Conservation (phyloP, 1,140 invertebrate species). For the Diploscapter pachys region DNA sequence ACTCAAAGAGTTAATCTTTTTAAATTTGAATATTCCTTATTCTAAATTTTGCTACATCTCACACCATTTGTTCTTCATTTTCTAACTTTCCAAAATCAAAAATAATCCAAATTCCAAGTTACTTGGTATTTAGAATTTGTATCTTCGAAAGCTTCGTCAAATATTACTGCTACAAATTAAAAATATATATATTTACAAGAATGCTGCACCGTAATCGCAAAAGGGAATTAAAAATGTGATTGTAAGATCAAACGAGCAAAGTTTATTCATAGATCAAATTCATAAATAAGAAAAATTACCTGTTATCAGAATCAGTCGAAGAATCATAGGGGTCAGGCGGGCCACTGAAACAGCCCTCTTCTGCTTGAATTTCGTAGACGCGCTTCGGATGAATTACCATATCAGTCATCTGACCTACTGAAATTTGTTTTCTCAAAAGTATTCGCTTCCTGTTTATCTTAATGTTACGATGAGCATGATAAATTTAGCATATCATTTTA, state of each 20-base stretch:
- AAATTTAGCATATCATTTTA: too few relatives aligned
- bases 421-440: neutral
- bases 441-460: too few relatives aligned
- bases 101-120: too few relatives aligned
- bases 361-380: conserved; percentile 42
- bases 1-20: too few relatives aligned
- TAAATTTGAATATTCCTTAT: too few relatives aligned
- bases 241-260: neutral
- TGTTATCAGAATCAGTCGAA: conserved; percentile 14
- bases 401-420: conserved; percentile 16
- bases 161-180: neutral
- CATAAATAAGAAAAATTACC: neutral
- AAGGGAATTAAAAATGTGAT: neutral
- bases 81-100: too few relatives aligned
- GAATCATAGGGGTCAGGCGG: conserved; percentile 32
- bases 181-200: neutral
- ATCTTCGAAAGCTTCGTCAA: neutral
- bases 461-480: too few relatives aligned
- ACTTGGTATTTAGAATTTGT: too few relatives aligned
- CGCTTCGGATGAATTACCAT: conserved; percentile 37
- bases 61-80: too few relatives aligned
- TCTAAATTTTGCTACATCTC: too few relatives aligned
- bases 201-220: neutral
- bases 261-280: neutral
- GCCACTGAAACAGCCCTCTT: conserved; percentile 37